These are phyloP conservation scores for Stylophora pistillata DNA, from an alignment of 64 coral and sea anemone species.

Conservation along the genomic window DNA sequence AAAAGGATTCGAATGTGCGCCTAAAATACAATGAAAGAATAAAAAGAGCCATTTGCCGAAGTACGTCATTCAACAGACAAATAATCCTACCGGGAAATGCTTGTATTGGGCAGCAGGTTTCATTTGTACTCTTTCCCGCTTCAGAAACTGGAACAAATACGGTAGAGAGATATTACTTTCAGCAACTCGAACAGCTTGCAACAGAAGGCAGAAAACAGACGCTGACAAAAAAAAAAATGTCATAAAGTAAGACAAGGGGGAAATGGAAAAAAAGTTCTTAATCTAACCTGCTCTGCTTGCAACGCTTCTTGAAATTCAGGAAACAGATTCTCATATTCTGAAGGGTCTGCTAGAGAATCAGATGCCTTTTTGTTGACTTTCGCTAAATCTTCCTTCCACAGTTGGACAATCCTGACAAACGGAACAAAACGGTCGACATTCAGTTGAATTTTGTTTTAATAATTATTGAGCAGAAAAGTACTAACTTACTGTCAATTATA, in stretches of 20 bases:
- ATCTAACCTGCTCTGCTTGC: constrained; percentile 73
- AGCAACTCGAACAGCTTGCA: too few species aligned
- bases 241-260: not conserved
- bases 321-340: constrained; percentile 93
- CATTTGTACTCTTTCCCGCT: constrained; percentile 69
- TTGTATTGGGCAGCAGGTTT: constrained; percentile 82
- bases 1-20: too few species aligned
- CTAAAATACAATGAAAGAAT: too few species aligned
- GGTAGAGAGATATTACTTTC: not conserved
- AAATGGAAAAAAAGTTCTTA: not conserved
- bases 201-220: not conserved
- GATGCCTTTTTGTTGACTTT: constrained; percentile 93
- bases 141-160: constrained; percentile 69
- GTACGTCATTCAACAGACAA: not conserved
- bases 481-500: too few species aligned
- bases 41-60: not conserved
- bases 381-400: constrained; percentile 84
- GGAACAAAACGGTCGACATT: not conserved
- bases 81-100: constrained; percentile 60
- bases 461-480: not conserved
- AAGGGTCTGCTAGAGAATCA: constrained; percentile 89
- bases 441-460: not conserved
- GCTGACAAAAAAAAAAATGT: not conserved
- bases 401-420: constrained; percentile 70
- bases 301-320: constrained; percentile 98